phyloP scores from a whole-genome alignment of 1,140 invertebrate genomes.

The Oryzaephilus surinamensis region DNA sequence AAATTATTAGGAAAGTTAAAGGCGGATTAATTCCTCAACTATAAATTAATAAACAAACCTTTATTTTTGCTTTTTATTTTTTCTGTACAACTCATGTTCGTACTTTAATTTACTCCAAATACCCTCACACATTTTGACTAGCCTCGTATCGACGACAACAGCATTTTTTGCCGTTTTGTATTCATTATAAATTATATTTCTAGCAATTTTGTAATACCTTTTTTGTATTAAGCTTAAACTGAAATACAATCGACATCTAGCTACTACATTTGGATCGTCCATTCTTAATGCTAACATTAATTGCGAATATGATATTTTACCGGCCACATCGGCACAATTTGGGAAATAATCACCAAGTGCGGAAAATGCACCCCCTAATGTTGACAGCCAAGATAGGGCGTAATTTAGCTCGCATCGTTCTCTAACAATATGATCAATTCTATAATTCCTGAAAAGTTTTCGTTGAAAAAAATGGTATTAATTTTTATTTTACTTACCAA shows the following conservation, averaged over 20 bases:
- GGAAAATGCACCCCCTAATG: constrained; percentile 88
- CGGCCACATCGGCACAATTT: constrained; percentile 73
- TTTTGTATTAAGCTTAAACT: constrained; percentile 81
- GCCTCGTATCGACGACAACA: constrained; percentile 42
- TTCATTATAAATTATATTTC: constrained; percentile 53
- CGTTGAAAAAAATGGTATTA: constrained; percentile 4
- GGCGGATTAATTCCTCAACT: constrained; percentile 5
- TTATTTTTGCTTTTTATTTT: constrained; percentile 1
- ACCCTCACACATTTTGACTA: constrained; percentile 71
- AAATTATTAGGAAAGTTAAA: constrained; percentile 63
- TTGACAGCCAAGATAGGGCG: constrained; percentile 90
- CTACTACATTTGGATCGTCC: constrained; percentile 65
- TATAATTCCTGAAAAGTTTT: constrained; percentile 20
- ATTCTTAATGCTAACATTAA: constrained; percentile 65
- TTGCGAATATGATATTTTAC: constrained; percentile 75
- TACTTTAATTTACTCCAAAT: constrained; percentile 74
- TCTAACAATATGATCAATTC: constrained; percentile 35
- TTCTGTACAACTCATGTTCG: constrained; percentile 23
- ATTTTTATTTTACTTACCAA: constrained; percentile 41
- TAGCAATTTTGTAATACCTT: constrained; percentile 51
- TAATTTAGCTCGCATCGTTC: constrained; percentile 69
- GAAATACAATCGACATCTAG: constrained; percentile 73
- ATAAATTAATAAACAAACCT: not conserved
- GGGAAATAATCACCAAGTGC: constrained; percentile 77
- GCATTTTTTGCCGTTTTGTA: constrained; percentile 45